Conservation (phyloP, 2,797 vertebrate genomes). For the Phyllotis vaccarum region DNA sequence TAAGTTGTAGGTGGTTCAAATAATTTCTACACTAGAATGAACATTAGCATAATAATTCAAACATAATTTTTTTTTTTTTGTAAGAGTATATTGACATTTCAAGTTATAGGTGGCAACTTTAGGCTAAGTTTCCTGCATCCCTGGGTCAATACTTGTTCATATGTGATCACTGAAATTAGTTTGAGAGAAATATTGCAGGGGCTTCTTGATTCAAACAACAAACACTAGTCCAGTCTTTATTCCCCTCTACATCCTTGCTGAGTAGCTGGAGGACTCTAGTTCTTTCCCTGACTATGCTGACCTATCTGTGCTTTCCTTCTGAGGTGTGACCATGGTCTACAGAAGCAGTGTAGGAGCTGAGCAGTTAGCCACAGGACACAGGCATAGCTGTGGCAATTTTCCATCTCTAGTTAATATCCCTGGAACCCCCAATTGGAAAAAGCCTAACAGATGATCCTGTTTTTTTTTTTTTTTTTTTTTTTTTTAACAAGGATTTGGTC, state of each 20-base stretch:
- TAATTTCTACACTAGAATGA: constrained; percentile 5
- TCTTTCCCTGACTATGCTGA: background rate
- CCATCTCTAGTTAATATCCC: background rate
- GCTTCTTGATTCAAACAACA: constrained; percentile 13
- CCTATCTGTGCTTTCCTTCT: constrained; percentile 13
- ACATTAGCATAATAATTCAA: background rate
- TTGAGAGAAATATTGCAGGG: background rate
- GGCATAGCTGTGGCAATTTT: background rate
- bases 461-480: too few species aligned
- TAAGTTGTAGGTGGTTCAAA: background rate
- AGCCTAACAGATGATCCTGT: constrained; percentile 28
- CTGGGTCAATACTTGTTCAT: constrained; percentile 10
- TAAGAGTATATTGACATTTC: background rate
- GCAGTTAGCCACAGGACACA: background rate
- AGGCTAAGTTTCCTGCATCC: background rate
- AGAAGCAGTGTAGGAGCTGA: background rate
- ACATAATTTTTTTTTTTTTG: background rate
- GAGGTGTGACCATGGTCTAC: background rate
- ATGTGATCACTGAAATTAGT: background rate
- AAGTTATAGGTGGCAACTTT: background rate
- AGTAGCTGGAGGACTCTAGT: background rate
- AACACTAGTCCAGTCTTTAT: background rate
- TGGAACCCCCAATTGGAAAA: constrained; percentile 52
- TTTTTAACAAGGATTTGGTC: background rate
- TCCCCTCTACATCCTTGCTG: background rate